phyloP scores from a whole-genome alignment of 2,113 vertebrate species.

The Pseudorectes ferrugineus region DNA sequence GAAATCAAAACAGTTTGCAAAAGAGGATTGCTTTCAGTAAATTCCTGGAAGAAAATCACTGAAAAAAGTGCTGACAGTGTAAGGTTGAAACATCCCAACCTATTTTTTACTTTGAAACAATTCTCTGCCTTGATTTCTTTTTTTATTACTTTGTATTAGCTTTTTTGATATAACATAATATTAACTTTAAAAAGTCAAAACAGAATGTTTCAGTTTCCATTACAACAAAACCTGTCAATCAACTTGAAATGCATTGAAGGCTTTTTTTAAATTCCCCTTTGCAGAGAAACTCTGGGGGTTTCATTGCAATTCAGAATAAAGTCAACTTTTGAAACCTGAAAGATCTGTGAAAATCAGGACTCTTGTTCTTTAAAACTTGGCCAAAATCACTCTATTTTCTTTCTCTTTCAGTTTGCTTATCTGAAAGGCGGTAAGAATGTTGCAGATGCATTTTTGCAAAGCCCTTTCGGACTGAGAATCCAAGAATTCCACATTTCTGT shows the following conservation, averaged over 20 bases:
- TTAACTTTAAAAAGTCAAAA: neutral
- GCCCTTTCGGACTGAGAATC: neutral
- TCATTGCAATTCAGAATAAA: neutral
- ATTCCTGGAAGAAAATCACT: neutral
- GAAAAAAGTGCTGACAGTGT: neutral
- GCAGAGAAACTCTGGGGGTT: neutral
- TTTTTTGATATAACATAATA: neutral
- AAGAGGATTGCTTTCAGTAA: neutral
- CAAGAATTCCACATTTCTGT: neutral
- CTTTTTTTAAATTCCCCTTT: neutral
- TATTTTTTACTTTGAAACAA: slow-evolving; percentile 5
- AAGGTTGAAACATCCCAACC: neutral
- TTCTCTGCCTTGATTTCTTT: neutral
- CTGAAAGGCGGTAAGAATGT: neutral
- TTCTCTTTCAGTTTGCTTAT: neutral
- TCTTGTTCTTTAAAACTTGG: neutral
- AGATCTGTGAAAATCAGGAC: neutral
- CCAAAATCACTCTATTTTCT: neutral
- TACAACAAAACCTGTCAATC: slow-evolving; percentile 16
- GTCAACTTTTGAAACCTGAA: neutral
- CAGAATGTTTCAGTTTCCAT: neutral
- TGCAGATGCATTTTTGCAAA: neutral
- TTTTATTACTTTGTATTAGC: neutral
- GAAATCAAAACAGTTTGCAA: neutral
- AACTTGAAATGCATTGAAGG: neutral